Evolutionary conservation across 2,888 invertebrate genomes (phyloP).

Genomic region (Mesopsocus fuscifrons): DNA sequence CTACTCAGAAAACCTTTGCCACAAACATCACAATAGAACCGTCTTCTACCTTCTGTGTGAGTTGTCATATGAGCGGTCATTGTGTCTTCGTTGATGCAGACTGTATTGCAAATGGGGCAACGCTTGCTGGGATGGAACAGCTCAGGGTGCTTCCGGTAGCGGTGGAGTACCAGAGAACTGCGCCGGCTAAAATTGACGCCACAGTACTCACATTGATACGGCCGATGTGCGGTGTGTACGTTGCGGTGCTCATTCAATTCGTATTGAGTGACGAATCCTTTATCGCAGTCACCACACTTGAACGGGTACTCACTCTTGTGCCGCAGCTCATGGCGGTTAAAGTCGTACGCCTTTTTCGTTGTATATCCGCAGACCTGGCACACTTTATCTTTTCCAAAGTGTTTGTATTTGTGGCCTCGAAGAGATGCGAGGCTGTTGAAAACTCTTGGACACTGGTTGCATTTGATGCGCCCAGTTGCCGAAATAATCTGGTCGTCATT

Average conservation of each 20-base stretch:
- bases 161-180: slow-evolving; percentile 24
- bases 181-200: slow-evolving; percentile 12
- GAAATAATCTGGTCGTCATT: no score
- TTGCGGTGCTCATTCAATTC: slow-evolving; percentile 35
- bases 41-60: slow-evolving; percentile 28
- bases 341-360: slow-evolving; percentile 8
- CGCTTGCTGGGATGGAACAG: slow-evolving; percentile 11
- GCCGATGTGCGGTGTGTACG: slow-evolving; percentile 22
- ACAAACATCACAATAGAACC: slow-evolving; percentile 36
- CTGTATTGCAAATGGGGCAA: slow-evolving; percentile 21
- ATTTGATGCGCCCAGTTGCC: no score
- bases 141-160: slow-evolving; percentile 22
- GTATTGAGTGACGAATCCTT: slow-evolving; percentile 22
- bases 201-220: slow-evolving; percentile 22
- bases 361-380: slow-evolving; percentile 5
- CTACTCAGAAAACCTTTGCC: slow-evolving; percentile 30
- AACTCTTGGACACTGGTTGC: background rate
- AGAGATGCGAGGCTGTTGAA: slow-evolving; percentile 5
- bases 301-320: slow-evolving; percentile 33
- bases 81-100: slow-evolving; percentile 23
- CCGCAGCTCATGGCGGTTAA: slow-evolving; percentile 3
- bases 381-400: slow-evolving; percentile 4
- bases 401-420: slow-evolving; percentile 6
- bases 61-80: slow-evolving; percentile 24
- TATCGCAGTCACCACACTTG: slow-evolving; percentile 23